Evolutionary conservation across 1,140 invertebrate genomes (phyloP).

Genomic region (Caenorhabditis inopinata): DNA sequence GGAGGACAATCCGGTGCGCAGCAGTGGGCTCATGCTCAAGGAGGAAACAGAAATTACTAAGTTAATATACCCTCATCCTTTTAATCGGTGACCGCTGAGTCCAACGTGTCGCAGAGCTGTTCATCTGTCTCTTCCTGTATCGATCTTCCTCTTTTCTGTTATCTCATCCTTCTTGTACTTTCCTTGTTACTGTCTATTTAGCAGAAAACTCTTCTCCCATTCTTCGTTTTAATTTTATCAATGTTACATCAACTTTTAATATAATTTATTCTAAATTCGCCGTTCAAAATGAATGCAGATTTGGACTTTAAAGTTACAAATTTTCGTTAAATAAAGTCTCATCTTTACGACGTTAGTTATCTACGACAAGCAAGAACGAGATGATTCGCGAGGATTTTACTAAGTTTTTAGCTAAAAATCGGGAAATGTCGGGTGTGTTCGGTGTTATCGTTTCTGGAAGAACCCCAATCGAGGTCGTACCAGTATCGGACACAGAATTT

Average conservation of each 20-base stretch:
- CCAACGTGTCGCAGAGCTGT: no score
- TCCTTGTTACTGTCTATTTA: not conserved
- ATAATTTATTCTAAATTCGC: not conserved
- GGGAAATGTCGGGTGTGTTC: not conserved
- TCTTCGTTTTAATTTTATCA: no score
- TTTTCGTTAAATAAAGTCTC: not conserved
- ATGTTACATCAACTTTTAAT: not conserved
- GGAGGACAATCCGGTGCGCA: constrained; percentile 40
- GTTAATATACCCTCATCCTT: no score
- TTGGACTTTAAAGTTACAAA: not conserved
- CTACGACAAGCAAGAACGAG: no score
- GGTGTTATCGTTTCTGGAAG: not conserved
- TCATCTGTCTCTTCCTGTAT: not conserved
- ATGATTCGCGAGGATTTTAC: no score
- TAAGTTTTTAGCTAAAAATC: no score
- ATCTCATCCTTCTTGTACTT: not conserved
- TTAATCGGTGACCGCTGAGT: no score
- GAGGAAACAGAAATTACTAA: constrained; percentile 28
- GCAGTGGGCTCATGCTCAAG: constrained; percentile 44
- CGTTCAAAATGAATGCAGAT: not conserved
- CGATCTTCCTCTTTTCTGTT: constrained; percentile 2
- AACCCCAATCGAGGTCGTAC: not conserved
- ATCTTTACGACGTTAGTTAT: not conserved
- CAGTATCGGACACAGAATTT: not conserved
- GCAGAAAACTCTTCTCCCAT: no score